phyloP scores from a whole-genome alignment of 1,140 invertebrate species.

The Trissolcus basalis region DNA sequence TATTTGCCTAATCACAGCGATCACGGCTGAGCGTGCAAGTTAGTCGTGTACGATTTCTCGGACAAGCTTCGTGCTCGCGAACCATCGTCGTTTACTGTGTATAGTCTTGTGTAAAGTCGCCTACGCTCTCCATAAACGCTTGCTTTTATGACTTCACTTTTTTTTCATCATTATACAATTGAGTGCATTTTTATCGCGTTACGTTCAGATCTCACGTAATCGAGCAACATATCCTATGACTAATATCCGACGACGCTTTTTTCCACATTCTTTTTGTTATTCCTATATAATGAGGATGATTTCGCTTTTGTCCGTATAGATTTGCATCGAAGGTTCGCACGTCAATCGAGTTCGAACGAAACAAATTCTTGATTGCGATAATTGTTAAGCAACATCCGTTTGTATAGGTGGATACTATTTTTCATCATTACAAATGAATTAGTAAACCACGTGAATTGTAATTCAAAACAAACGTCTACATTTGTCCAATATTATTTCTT shows the following conservation, averaged over 20 bases:
- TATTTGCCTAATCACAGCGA: constrained; percentile 44
- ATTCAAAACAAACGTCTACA: too few relatives aligned
- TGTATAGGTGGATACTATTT: too few relatives aligned
- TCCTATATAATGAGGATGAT: too few relatives aligned
- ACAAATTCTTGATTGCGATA: constrained; percentile 3
- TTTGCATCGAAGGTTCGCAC: neutral
- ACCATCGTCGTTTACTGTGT: constrained; percentile 39
- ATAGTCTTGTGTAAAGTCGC: constrained; percentile 1
- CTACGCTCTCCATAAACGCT: constrained; percentile 32
- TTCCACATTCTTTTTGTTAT: neutral
- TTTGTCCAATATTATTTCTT: too few relatives aligned
- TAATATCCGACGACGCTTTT: constrained; percentile 5
- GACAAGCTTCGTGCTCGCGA: constrained; percentile 27
- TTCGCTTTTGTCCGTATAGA: too few relatives aligned
- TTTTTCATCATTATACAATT: constrained; percentile 20
- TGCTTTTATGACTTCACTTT: constrained; percentile 31
- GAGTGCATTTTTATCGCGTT: constrained; percentile 23
- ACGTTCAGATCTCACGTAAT: constrained; percentile 9
- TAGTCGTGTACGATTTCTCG: constrained; percentile 22
- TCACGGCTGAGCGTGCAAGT: constrained; percentile 27
- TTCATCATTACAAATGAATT: too few relatives aligned
- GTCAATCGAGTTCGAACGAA: constrained; percentile 6
- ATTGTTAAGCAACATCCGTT: too few relatives aligned
- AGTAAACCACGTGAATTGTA: too few relatives aligned
- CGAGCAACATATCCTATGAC: constrained; percentile 2